Conservation (phyloP, 2,113 vertebrate species). For the Narcine bancroftii region DNA sequence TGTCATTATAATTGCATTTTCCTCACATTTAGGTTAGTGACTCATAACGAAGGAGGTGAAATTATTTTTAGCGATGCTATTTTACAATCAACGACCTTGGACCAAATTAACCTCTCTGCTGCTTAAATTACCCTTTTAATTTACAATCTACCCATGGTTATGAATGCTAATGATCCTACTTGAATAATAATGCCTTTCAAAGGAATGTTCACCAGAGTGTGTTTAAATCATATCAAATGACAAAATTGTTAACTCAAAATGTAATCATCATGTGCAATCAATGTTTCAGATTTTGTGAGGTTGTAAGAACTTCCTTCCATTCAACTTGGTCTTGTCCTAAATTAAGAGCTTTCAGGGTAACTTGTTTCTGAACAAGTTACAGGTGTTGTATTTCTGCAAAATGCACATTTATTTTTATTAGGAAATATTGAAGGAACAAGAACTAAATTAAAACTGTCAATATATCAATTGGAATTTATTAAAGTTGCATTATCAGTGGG, state of each 20-base stretch:
- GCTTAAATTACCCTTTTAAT: background rate
- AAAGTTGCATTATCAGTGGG: too few species aligned
- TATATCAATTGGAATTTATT: too few species aligned
- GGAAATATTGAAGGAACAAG: too few species aligned
- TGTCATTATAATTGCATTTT: background rate
- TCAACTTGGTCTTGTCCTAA: too few species aligned
- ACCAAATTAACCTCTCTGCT: background rate
- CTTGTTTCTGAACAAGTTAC: too few species aligned
- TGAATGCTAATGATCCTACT: background rate
- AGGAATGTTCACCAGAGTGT: background rate
- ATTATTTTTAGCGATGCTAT: background rate
- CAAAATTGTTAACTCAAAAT: background rate
- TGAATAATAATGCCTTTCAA: background rate
- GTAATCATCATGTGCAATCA: background rate
- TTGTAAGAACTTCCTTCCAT: too few species aligned
- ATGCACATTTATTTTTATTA: too few species aligned
- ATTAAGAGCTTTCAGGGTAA: too few species aligned
- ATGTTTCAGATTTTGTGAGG: too few species aligned
- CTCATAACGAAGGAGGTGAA: background rate
- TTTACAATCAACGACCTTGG: background rate
- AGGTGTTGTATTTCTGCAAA: too few species aligned
- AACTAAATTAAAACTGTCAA: too few species aligned
- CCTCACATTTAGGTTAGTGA: too few species aligned
- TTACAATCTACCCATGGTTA: background rate
- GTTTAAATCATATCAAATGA: background rate